A percentile compares a stretch with the other conserved stretches of the same genome.
phyloP scores from a whole-genome alignment of 1,140 invertebrate species.

The Dinothrombium tinctorium region DNA sequence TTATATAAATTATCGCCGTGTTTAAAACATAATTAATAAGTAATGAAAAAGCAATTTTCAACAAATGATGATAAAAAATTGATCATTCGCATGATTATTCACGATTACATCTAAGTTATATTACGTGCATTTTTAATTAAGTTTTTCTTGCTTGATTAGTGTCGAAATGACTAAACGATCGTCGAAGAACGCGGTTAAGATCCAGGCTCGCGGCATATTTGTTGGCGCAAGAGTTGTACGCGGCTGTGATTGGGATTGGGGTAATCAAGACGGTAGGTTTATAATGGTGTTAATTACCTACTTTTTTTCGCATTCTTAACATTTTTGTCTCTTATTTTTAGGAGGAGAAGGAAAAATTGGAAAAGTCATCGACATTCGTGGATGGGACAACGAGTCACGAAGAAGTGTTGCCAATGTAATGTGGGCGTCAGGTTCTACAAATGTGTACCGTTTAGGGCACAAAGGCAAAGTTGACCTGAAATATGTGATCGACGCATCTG shows the following conservation, averaged over 20 bases:
- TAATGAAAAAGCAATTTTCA: too few species aligned
- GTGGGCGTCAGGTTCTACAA: slow-evolving; percentile 49
- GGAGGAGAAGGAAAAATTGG: slow-evolving; percentile 43
- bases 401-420: slow-evolving; percentile 64
- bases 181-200: slow-evolving; percentile 33
- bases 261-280: slow-evolving; percentile 42
- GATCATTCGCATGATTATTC: too few species aligned
- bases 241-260: slow-evolving; percentile 80
- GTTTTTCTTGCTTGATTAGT: too few species aligned
- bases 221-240: slow-evolving; percentile 56
- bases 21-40: too few species aligned
- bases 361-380: slow-evolving; percentile 55
- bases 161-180: slow-evolving; percentile 31
- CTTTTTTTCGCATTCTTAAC: too few species aligned
- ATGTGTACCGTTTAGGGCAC: slow-evolving; percentile 54
- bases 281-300: not conserved
- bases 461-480: slow-evolving; percentile 75
- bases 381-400: slow-evolving; percentile 70
- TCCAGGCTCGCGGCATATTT: slow-evolving; percentile 54
- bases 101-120: too few species aligned
- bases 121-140: too few species aligned
- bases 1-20: too few species aligned
- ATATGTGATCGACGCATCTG: slow-evolving; percentile 40
- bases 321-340: too few species aligned
- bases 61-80: too few species aligned